phyloP scores from a whole-genome alignment of 2,888 invertebrate genomes.

The Lutraria lutraria region DNA sequence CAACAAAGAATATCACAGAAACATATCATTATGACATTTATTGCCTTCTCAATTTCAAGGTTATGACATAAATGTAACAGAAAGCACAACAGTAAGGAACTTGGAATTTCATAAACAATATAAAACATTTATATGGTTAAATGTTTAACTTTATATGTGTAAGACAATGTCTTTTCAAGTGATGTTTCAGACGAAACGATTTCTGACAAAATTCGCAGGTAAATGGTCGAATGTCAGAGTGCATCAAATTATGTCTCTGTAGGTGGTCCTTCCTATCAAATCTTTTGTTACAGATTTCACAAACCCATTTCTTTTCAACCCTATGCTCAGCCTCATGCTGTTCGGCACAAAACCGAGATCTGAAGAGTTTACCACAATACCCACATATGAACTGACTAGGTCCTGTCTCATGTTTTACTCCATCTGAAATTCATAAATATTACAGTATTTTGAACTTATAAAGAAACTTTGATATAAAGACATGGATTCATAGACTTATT shows the following conservation, averaged over 20 bases:
- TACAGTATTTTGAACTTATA: no score
- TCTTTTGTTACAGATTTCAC: constrained; percentile 11
- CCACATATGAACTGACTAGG: no score
- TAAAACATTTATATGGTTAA: background rate
- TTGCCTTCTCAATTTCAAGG: no score
- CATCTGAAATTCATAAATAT: no score
- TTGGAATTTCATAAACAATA: no score
- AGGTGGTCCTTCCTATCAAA: constrained; percentile 9
- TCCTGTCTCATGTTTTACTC: no score
- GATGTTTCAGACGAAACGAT: constrained; percentile 21
- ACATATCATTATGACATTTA: no score
- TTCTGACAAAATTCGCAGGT: constrained; percentile 24
- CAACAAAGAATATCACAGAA: no score
- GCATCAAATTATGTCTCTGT: background rate
- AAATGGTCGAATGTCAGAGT: constrained; percentile 38
- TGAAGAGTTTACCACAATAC: constrained; percentile 31
- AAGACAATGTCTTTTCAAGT: constrained; percentile 29
- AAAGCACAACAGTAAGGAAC: no score
- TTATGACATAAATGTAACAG: no score
- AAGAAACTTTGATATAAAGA: no score
- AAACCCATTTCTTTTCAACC: constrained; percentile 33
- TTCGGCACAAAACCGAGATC: background rate
- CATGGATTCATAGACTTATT: no score
- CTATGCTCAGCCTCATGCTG: constrained; percentile 40
- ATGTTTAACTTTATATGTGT: constrained; percentile 25